These are phyloP conservation scores for Cervus canadensis DNA, from an alignment of 2,113 vertebrate genomes.

Conservation along the genomic window DNA sequence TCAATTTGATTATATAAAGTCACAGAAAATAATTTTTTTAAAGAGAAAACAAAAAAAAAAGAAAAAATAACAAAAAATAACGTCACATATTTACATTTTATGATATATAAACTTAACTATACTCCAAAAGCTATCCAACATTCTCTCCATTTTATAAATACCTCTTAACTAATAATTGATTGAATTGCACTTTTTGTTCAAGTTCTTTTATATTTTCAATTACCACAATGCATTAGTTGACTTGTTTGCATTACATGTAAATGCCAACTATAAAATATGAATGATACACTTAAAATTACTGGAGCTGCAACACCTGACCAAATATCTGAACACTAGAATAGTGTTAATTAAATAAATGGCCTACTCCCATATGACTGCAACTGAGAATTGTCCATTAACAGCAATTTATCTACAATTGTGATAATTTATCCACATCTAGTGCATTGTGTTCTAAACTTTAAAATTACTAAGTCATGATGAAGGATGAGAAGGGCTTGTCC, in stretches of 20 bases:
- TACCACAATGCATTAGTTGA: not conserved
- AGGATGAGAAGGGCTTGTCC: not conserved
- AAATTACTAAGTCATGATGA: constrained; percentile 26
- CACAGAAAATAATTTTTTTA: not conserved
- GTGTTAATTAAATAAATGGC: constrained; percentile 37
- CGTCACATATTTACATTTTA: not conserved
- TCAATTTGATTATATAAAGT: not conserved
- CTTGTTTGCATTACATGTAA: constrained; percentile 28
- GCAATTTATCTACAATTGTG: not conserved
- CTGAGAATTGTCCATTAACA: constrained; percentile 39
- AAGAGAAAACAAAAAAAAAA: not conserved
- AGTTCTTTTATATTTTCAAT: not conserved
- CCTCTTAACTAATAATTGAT: not conserved
- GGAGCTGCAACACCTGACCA: not conserved
- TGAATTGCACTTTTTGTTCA: not conserved
- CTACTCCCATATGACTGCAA: not conserved
- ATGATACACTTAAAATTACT: constrained; percentile 17
- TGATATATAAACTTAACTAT: not conserved
- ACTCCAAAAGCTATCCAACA: not conserved
- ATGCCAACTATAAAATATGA: constrained; percentile 5
- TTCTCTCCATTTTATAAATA: not conserved
- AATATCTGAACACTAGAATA: constrained; percentile 5
- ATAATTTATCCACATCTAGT: not conserved
- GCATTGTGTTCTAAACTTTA: not conserved
- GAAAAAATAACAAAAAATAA: not conserved